phyloP scores from a whole-genome alignment of 2,888 invertebrate genomes.

The Alentia gelatinosa region DNA sequence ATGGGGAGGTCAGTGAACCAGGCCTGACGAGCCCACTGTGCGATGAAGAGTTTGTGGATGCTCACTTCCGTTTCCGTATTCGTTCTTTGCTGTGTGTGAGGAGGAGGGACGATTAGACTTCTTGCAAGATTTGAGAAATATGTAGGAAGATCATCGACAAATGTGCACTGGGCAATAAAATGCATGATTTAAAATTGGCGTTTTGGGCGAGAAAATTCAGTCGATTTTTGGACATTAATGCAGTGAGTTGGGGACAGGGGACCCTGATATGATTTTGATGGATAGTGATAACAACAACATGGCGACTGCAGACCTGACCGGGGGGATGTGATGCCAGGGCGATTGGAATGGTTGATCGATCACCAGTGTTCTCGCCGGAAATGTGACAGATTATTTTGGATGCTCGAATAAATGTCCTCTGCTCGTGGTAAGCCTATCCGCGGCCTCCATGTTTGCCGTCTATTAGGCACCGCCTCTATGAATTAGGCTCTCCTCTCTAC shows the following conservation, averaged over 20 bases:
- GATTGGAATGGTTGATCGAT: neutral
- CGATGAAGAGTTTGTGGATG: neutral
- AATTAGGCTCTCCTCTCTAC: conserved; percentile 1
- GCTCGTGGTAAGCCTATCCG: neutral
- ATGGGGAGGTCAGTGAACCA: neutral
- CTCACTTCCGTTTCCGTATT: too few relatives aligned
- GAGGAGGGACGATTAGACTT: too few relatives aligned
- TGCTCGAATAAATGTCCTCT: neutral
- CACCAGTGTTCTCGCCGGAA: neutral
- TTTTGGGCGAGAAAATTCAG: too few relatives aligned
- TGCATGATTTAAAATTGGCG: too few relatives aligned
- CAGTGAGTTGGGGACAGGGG: neutral
- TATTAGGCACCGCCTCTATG: neutral
- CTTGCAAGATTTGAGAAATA: too few relatives aligned
- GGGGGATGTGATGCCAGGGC: neutral
- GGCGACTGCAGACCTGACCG: neutral
- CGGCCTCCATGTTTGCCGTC: neutral
- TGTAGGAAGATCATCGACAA: too few relatives aligned
- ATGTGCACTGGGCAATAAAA: too few relatives aligned
- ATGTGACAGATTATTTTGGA: conserved; percentile 15
- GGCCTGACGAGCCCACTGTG: neutral
- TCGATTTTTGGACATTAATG: neutral
- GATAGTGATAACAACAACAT: neutral
- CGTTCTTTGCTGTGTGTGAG: too few relatives aligned
- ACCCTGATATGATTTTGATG: neutral